A percentile compares a stretch with the other conserved stretches of the same genome.
Conservation (phyloP, 2,797 vertebrate genomes). For the Onychomys torridus region DNA sequence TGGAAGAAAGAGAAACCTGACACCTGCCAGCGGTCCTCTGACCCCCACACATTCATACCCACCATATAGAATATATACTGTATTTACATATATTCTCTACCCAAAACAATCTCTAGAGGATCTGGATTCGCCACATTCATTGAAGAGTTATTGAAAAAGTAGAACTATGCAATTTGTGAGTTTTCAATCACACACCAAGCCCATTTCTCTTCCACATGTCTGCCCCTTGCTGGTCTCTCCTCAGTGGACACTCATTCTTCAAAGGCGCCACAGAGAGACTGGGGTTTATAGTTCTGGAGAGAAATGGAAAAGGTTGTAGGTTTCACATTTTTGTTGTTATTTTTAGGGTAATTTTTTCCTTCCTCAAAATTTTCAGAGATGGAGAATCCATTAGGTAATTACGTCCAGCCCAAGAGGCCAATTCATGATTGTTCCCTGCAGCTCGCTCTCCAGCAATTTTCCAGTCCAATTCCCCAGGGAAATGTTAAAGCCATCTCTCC, state of each 20-base stretch:
- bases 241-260: constrained; percentile 25
- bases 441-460: constrained; percentile 74
- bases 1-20: neutral
- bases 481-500: constrained; percentile 74
- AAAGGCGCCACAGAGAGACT: neutral
- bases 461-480: constrained; percentile 77
- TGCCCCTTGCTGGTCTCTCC: neutral
- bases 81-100: neutral
- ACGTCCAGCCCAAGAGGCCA: constrained; percentile 72
- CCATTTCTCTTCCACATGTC: neutral
- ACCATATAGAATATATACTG: neutral
- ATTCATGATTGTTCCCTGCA: constrained; percentile 63
- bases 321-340: constrained; percentile 58
- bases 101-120: constrained; percentile 15
- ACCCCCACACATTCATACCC: neutral
- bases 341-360: constrained; percentile 68
- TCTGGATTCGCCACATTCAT: neutral
- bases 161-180: neutral
- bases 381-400: constrained; percentile 83
- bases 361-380: constrained; percentile 74
- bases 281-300: neutral
- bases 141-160: neutral
- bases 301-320: constrained; percentile 28
- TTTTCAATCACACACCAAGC: neutral
- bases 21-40: neutral